Percentiles rank a stretch among this genome's conserved stretches.
These are phyloP conservation scores for Herminia tarsipennalis DNA, from an alignment of 2,888 invertebrate species.

Conservation along the genomic window DNA sequence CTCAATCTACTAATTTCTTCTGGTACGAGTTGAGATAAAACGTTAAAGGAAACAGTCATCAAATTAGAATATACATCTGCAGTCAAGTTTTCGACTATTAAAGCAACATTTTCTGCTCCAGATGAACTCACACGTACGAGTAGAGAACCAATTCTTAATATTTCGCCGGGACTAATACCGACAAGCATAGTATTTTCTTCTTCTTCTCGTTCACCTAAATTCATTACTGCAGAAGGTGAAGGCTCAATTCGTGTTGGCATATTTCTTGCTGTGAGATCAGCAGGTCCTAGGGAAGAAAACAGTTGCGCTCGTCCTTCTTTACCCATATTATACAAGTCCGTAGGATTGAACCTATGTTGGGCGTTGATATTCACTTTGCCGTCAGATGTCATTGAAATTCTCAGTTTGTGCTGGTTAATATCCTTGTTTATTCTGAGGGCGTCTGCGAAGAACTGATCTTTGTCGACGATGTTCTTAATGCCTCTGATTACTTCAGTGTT, in stretches of 20 bases:
- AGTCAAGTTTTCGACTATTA: slow-evolving; percentile 66
- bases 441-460: slow-evolving; percentile 84
- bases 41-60: slow-evolving; percentile 72
- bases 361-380: slow-evolving; percentile 76
- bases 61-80: slow-evolving; percentile 70
- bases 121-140: slow-evolving; percentile 68
- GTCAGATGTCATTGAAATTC: slow-evolving; percentile 78
- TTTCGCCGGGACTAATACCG: slow-evolving; percentile 72
- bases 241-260: slow-evolving; percentile 61
- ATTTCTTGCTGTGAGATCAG: slow-evolving; percentile 54
- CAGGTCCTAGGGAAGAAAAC: slow-evolving; percentile 67
- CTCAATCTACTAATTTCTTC: slow-evolving; percentile 67
- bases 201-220: slow-evolving; percentile 54
- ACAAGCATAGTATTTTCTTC: slow-evolving; percentile 56
- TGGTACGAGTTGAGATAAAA: slow-evolving; percentile 66
- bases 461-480: slow-evolving; percentile 80
- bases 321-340: slow-evolving; percentile 65
- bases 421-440: slow-evolving; percentile 83
- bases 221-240: slow-evolving; percentile 48
- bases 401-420: slow-evolving; percentile 78
- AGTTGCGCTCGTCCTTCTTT: slow-evolving; percentile 64
- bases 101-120: slow-evolving; percentile 69
- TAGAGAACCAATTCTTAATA: slow-evolving; percentile 68
- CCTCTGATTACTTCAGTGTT: slow-evolving; percentile 84
- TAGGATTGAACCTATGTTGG: slow-evolving; percentile 72